A percentile compares a stretch with the other conserved stretches of the same genome.
phyloP scores from a whole-genome alignment of 2,888 invertebrate species.

The Lepidonotus clava region DNA sequence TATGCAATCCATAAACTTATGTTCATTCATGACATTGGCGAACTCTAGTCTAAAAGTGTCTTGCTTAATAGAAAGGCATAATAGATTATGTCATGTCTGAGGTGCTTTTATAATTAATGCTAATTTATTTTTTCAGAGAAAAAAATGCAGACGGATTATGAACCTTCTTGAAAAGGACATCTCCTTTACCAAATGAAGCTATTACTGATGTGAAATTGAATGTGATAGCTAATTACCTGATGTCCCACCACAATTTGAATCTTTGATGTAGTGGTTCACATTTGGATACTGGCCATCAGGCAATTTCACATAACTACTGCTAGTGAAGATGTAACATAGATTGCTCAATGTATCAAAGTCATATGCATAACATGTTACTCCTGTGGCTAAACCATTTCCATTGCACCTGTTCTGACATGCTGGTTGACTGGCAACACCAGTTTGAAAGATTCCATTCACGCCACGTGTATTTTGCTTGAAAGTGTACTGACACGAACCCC shows the following conservation, averaged over 20 bases:
- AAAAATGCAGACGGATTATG: too few relatives aligned
- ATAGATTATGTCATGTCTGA: too few relatives aligned
- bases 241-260: not conserved
- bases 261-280: not conserved
- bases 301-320: not conserved
- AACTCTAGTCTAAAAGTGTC: too few relatives aligned
- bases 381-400: not conserved
- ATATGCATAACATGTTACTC: not conserved
- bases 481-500: too few relatives aligned
- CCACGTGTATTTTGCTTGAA: constrained; percentile 7
- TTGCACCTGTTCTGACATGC: not conserved
- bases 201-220: too few relatives aligned
- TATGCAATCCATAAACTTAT: too few relatives aligned
- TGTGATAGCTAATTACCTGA: not conserved
- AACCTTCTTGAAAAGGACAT: too few relatives aligned
- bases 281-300: not conserved
- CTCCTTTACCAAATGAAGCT: too few relatives aligned
- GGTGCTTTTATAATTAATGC: too few relatives aligned
- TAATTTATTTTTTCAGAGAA: too few relatives aligned
- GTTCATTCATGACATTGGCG: too few relatives aligned
- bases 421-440: not conserved
- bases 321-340: constrained; percentile 6
- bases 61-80: too few relatives aligned
- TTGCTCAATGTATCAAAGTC: not conserved
- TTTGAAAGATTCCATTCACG: not conserved